Conservation (phyloP, 2,797 vertebrate species). For the Pipistrellus pipistrellus region DNA sequence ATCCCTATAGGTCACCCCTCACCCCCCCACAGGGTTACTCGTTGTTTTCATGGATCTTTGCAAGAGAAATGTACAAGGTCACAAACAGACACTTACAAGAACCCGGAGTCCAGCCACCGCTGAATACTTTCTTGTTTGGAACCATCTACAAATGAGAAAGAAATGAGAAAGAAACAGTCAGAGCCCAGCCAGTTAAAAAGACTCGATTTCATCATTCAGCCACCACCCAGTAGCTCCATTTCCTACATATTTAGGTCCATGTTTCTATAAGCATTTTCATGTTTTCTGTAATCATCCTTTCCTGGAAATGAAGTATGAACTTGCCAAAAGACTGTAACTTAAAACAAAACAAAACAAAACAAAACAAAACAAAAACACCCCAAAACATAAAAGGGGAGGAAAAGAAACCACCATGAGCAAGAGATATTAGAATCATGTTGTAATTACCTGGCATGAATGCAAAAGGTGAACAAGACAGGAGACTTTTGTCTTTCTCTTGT, state of each 20-base stretch:
- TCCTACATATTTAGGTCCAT: slow-evolving; percentile 39
- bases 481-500: slow-evolving; percentile 71
- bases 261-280: slow-evolving; percentile 62
- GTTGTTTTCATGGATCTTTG: slow-evolving; percentile 9
- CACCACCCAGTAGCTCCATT: background rate
- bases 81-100: slow-evolving; percentile 76
- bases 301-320: slow-evolving; percentile 51
- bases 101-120: slow-evolving; percentile 80
- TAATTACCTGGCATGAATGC: slow-evolving; percentile 49
- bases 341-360: background rate
- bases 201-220: background rate
- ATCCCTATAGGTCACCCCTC: background rate
- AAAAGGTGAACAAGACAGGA: background rate
- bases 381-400: background rate
- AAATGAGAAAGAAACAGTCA: slow-evolving; percentile 62
- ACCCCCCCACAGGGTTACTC: background rate
- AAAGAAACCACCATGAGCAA: slow-evolving; percentile 21
- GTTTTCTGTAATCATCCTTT: slow-evolving; percentile 69
- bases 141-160: slow-evolving; percentile 72
- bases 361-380: background rate
- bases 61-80: background rate
- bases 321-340: slow-evolving; percentile 58
- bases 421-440: background rate
- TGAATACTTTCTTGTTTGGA: slow-evolving; percentile 76
- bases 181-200: background rate